A percentile compares a stretch with the other conserved stretches of the same genome.
These are phyloP conservation scores for Fistularia commersonii DNA, from an alignment of 2,797 vertebrate species.

Conservation along the genomic window DNA sequence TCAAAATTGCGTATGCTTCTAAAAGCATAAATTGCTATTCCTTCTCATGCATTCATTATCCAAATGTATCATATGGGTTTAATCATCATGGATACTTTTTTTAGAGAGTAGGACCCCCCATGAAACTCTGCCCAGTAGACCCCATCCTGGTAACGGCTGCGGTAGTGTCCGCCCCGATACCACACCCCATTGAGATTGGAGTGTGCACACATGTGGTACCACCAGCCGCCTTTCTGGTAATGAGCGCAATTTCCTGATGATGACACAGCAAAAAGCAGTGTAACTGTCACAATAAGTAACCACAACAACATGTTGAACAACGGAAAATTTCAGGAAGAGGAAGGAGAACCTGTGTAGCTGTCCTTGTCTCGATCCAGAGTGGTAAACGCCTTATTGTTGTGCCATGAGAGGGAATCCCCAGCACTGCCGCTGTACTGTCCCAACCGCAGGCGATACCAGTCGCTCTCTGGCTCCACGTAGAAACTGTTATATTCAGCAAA, in stretches of 20 bases:
- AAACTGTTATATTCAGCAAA: slow-evolving; percentile 86
- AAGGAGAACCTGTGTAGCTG: slow-evolving; percentile 77
- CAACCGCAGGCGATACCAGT: slow-evolving; percentile 85
- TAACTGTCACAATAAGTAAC: neutral
- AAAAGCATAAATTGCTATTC: no score
- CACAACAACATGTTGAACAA: neutral
- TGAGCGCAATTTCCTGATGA: slow-evolving; percentile 87
- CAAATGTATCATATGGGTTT: slow-evolving; percentile 61
- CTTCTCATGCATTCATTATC: no score
- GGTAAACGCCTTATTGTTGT: slow-evolving; percentile 90
- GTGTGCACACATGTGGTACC: slow-evolving; percentile 93
- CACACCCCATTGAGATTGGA: slow-evolving; percentile 91
- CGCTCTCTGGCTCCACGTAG: slow-evolving; percentile 81
- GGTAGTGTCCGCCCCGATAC: slow-evolving; percentile 89
- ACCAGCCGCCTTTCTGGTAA: slow-evolving; percentile 92
- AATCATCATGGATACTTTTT: slow-evolving; percentile 85
- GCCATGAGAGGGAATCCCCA: slow-evolving; percentile 91
- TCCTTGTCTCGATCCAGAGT: slow-evolving; percentile 88
- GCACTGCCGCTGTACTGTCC: slow-evolving; percentile 85
- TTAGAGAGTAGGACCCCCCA: slow-evolving; percentile 88
- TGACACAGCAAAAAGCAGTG: slow-evolving; percentile 11
- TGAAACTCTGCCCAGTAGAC: slow-evolving; percentile 91
- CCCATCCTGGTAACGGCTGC: slow-evolving; percentile 88
- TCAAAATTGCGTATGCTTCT: no score
- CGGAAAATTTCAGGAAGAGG: no score